Evolutionary conservation across 2,888 invertebrate species (phyloP).

Genomic region (Petrolisthes cinctipes): DNA sequence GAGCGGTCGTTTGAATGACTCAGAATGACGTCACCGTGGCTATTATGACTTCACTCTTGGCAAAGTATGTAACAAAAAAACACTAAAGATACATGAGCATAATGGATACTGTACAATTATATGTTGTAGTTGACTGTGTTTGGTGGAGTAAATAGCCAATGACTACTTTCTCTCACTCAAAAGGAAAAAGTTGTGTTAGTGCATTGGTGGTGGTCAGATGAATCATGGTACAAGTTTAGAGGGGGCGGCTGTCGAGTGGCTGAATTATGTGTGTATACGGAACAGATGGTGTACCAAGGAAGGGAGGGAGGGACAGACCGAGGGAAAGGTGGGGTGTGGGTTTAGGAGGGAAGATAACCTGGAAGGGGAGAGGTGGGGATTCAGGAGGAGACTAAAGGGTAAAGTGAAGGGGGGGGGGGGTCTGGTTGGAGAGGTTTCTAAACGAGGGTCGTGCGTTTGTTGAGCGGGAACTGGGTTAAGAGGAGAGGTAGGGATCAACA

Average conservation of each 20-base stretch:
- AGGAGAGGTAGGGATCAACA: background rate
- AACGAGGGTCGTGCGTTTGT: background rate
- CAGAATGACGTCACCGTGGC: no score
- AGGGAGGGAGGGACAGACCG: background rate
- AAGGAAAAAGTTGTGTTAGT: no score
- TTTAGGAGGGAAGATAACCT: background rate
- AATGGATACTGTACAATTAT: no score
- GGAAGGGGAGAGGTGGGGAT: background rate
- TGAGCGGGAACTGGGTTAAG: background rate
- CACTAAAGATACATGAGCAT: no score
- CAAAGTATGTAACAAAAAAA: no score
- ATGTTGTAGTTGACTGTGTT: no score
- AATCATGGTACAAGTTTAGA: background rate
- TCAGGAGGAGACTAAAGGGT: background rate
- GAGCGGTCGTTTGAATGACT: no score
- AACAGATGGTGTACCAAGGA: background rate
- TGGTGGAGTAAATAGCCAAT: no score
- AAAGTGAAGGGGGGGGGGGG: background rate
- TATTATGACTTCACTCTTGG: no score
- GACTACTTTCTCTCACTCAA: no score
- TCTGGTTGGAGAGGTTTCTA: background rate
- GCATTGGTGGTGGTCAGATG: background rate
- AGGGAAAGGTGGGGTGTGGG: background rate
- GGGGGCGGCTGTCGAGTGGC: background rate
- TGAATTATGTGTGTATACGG: background rate